Base-by-base conservation (phyloP, 2,113 vertebrate species). In the Syngnathus scovelli region DNA sequence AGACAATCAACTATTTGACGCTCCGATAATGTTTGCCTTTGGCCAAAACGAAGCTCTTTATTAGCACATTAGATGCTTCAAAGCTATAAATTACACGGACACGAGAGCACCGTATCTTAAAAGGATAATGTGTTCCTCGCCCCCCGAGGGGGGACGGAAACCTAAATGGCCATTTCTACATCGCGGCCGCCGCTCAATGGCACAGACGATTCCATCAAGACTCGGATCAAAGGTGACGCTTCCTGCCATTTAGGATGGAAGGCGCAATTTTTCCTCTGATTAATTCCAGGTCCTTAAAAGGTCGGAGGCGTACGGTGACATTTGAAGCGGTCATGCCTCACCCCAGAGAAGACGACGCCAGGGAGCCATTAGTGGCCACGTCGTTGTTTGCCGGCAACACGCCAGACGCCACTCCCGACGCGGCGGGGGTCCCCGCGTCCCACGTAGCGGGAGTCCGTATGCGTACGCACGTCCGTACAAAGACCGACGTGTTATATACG, bases 221-320 rank as follows among this genome's bases (percentile, higher is more conserved):
- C 65, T 52, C 1, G 49, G 80, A 78, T 71, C 75, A 86, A 77
- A 85, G 76, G 78, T 86, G 75, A 80, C 63, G 41, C 44, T 73
- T 62, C 21, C 41, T 83, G 82, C 76, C 81, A 82, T 83, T 87
- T 88, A 81, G 64, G 77, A 78, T n/a, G 69, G 68, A 70, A 67
- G 46, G 61, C 60, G 66, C 65, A 6, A 65, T 83, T 79, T 71
- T 71, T 83, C 60, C 76, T 83, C 61, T 74, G 80, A 89, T 89
- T 82, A 82, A 77, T 87, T 87, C 76, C 74, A 78, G 84, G 83
- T 91, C 74, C 81, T 67, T 74, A 76, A 86, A 88, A 89, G 85
- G 79, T 86, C 73, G 83, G 37, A 27, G 62, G 66, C 78, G 87
- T 86, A 80, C 81, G 75, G 74, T 86, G 86, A 87, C 86, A 88